Percentiles rank a stretch among this genome's conserved stretches.
phyloP scores from a whole-genome alignment of 2,797 vertebrate genomes.

The Siniperca scherzeri region DNA sequence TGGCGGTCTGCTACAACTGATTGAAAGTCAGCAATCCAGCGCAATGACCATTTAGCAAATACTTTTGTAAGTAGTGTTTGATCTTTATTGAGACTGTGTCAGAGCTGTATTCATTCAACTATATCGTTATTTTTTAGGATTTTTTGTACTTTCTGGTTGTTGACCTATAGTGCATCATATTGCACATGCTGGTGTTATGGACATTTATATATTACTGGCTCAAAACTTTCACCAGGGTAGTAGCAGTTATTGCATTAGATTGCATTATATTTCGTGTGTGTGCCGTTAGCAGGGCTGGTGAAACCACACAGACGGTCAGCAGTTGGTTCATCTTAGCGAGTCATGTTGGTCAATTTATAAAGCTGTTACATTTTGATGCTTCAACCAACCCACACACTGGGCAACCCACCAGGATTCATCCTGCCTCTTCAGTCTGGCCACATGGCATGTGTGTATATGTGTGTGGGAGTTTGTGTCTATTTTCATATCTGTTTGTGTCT shows the following conservation, averaged over 20 bases:
- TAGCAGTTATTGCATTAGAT: background rate
- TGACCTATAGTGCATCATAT: conserved; percentile 1
- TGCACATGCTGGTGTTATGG: conserved; percentile 2
- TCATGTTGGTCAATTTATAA: conserved; percentile 69
- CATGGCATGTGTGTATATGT: conserved; percentile 32
- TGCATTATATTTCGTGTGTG: conserved; percentile 31
- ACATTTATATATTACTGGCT: conserved; percentile 14
- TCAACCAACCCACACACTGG: conserved; percentile 61
- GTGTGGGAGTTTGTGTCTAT: conserved; percentile 32
- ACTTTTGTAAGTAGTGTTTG: conserved; percentile 8
- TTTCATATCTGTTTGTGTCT: conserved; percentile 19
- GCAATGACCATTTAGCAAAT: conserved; percentile 32
- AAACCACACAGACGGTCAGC: conserved; percentile 64
- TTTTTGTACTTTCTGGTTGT: conserved; percentile 21
- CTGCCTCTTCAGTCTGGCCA: conserved; percentile 43
- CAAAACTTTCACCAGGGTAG: conserved; percentile 2
- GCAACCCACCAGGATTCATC: conserved; percentile 46
- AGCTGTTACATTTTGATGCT: conserved; percentile 68
- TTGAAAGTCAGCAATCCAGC: conserved; percentile 33
- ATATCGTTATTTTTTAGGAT: background rate
- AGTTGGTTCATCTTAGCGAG: conserved; percentile 66
- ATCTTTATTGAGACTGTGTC: conserved; percentile 31
- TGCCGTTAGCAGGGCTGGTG: conserved; percentile 10
- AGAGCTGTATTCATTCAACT: conserved; percentile 11
- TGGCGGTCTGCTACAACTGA: conserved; percentile 15